These are phyloP conservation scores for Nomada fabriciana DNA, from an alignment of 2,888 invertebrate species.

Conservation along the genomic window DNA sequence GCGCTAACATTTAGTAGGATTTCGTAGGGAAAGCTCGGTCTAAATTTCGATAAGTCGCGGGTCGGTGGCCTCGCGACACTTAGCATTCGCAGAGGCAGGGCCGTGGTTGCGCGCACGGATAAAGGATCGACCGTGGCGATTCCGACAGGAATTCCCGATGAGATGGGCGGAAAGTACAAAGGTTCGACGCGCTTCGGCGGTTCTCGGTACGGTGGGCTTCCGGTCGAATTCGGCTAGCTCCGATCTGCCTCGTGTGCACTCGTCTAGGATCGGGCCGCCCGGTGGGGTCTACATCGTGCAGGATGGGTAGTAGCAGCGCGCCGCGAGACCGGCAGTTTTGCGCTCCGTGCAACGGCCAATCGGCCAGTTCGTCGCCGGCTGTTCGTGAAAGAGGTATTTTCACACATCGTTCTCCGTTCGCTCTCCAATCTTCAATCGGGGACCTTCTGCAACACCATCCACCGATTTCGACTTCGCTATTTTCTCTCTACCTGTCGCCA, in stretches of 20 bases:
- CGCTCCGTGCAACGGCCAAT: conserved; percentile 75
- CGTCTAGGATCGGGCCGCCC: conserved; percentile 72
- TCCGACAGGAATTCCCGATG: conserved; percentile 75
- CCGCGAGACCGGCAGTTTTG: conserved; percentile 66
- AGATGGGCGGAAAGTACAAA: conserved; percentile 78
- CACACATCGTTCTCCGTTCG: conserved; percentile 58
- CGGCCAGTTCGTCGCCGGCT: conserved; percentile 84
- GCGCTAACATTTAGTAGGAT: not conserved
- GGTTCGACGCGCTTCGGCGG: conserved; percentile 72
- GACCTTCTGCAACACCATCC: conserved; percentile 29
- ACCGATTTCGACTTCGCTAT: conserved; percentile 19
- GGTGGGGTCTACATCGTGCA: conserved; percentile 66
- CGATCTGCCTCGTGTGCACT: conserved; percentile 73
- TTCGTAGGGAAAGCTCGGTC: not conserved
- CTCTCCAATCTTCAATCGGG: conserved; percentile 40
- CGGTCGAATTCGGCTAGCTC: conserved; percentile 76
- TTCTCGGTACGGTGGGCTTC: conserved; percentile 73
- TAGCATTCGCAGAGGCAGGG: conserved; percentile 5
- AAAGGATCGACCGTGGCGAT: conserved; percentile 63
- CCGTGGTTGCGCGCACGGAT: conserved; percentile 49
- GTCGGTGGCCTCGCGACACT: conserved; percentile 18
- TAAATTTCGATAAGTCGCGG: conserved; percentile 22
- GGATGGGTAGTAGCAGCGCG: conserved; percentile 73
- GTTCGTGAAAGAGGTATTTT: conserved; percentile 78
- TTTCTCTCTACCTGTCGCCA: conserved; percentile 17